These are phyloP conservation scores for Delichon dasypus DNA, from an alignment of 2,797 vertebrate species.

Conservation along the genomic window DNA sequence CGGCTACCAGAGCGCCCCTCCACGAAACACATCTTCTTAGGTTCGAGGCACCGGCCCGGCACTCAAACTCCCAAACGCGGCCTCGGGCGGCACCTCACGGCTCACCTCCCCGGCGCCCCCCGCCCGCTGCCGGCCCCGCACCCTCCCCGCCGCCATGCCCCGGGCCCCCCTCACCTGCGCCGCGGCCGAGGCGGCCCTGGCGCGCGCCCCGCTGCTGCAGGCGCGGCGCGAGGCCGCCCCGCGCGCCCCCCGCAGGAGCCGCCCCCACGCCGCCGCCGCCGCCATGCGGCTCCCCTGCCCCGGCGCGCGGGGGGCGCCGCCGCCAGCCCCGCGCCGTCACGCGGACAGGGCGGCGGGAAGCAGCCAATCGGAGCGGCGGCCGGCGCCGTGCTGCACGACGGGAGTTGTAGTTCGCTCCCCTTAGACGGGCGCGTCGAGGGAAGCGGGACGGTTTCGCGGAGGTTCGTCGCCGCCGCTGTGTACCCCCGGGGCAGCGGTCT, in stretches of 20 bases:
- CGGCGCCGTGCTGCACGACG: not conserved
- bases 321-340: not conserved
- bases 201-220: constrained; percentile 1
- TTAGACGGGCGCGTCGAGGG: fast-evolving
- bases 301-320: not conserved
- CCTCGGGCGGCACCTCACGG: not conserved
- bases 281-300: not conserved
- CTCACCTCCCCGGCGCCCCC: too few relatives aligned
- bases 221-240: not conserved
- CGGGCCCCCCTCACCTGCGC: not conserved
- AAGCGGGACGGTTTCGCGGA: fast-evolving
- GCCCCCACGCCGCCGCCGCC: not conserved
- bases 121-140: not conserved
- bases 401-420: constrained; percentile 2
- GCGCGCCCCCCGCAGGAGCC: not conserved
- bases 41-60: not conserved
- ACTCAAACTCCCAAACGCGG: not conserved
- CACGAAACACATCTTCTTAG: not conserved
- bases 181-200: not conserved
- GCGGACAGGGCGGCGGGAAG: not conserved
- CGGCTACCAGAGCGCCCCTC: fast-evolving
- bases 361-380: not conserved
- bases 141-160: too few relatives aligned
- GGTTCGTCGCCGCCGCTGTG: fast-evolving
- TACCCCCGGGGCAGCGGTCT: fast-evolving